Percentiles rank a stretch among this genome's conserved stretches.
phyloP scores from a whole-genome alignment of 2,797 vertebrate genomes.

The Enteromius thamalakanensis region DNA sequence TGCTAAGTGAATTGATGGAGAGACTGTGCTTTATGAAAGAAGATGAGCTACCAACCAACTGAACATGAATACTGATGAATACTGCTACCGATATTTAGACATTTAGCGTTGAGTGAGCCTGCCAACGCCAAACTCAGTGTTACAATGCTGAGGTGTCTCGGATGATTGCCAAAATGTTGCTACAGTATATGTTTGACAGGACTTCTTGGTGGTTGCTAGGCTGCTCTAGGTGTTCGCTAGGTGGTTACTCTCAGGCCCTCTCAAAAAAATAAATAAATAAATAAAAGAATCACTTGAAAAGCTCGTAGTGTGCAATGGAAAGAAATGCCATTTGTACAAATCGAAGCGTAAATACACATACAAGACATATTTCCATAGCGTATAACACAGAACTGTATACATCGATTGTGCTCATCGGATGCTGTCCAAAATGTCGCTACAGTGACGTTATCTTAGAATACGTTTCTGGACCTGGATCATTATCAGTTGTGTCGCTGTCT shows the following conservation, averaged over 20 bases:
- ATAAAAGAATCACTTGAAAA: background rate
- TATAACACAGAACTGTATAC: too few relatives aligned
- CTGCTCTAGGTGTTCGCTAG: background rate
- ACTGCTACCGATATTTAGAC: background rate
- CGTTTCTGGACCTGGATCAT: too few relatives aligned
- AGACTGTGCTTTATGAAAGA: background rate
- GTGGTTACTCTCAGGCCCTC: background rate
- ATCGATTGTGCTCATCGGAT: too few relatives aligned
- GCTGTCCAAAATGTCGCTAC: too few relatives aligned
- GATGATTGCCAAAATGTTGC: background rate
- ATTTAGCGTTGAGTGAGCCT: background rate
- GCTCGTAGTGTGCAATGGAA: background rate
- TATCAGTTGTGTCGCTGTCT: too few relatives aligned
- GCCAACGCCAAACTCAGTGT: background rate
- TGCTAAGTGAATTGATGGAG: constrained; percentile 13
- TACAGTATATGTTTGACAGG: background rate
- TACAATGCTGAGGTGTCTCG: background rate
- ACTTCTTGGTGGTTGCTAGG: background rate
- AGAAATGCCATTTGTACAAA: too few relatives aligned
- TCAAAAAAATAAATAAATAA: background rate
- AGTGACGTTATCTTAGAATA: too few relatives aligned
- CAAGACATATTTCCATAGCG: too few relatives aligned
- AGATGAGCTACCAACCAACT: constrained; percentile 1
- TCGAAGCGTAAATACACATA: too few relatives aligned
- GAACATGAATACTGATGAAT: background rate